These are phyloP conservation scores for Carduelis carduelis DNA, from an alignment of 2,797 vertebrate genomes.

Conservation along the genomic window DNA sequence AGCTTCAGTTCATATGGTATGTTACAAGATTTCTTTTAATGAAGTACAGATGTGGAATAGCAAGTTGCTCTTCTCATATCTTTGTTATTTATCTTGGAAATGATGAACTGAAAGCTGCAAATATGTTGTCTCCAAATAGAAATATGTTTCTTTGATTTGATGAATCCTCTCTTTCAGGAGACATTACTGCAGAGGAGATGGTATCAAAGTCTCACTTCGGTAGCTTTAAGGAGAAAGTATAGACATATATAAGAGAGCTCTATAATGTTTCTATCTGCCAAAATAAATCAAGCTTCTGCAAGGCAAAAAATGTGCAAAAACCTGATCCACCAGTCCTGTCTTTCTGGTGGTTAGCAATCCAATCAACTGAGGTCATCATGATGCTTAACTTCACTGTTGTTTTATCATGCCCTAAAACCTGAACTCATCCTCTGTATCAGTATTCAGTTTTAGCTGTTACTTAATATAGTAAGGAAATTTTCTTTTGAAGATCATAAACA, in stretches of 20 bases:
- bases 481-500: constrained; percentile 8
- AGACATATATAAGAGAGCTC: neutral
- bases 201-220: neutral
- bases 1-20: neutral
- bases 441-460: neutral
- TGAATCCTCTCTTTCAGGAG: neutral
- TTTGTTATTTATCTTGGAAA: neutral
- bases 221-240: neutral
- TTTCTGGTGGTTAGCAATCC: neutral
- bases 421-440: neutral
- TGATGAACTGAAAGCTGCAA: neutral
- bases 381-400: neutral
- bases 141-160: neutral
- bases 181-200: neutral
- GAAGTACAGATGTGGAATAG: neutral
- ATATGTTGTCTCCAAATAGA: neutral
- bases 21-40: neutral
- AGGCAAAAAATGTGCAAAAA: neutral
- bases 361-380: neutral
- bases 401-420: neutral
- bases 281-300: neutral
- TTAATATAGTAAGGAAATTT: neutral
- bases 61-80: neutral
- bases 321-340: neutral
- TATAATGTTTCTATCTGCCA: neutral